Evolutionary conservation across 1,140 invertebrate genomes (phyloP), one percentile per base, ranked within the genome.

Genomic region (Sogatella furcifera): DNA sequence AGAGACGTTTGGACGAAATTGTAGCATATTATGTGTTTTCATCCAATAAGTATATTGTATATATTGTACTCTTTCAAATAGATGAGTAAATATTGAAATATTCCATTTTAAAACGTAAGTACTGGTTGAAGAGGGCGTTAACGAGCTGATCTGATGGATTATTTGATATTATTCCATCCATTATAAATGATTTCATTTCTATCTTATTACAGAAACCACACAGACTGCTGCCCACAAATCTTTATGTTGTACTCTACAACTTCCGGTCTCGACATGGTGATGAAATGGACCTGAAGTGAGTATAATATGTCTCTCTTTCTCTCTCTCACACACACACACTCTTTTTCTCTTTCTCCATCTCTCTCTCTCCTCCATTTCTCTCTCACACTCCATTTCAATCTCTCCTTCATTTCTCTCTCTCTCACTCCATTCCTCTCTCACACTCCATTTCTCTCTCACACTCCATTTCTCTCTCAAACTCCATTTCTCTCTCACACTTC

Each of bases 161-260:
- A n/a, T n/a, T n/a, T n/a, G n/a, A 31, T 31, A 31, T 5, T 31
- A 31, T 4, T 31, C 31, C 31, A 4, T 31, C 31, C 31, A 4
- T 31, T 4, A 31, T 31, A 31, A 31, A 31, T 31, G 31, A 5
- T 31, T 31, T 31, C 31, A 31, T 5, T 31, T 31, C n/a, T n/a
- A 31, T 31, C 19, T n/a, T 66, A 22, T 65, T 67, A 54, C 77
- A 90, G 86, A 92, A 91, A 75, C 84, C 87, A 38, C 87, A 91
- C 74, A 80, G 89, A 22, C 77, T 95, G 38, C 77, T 94, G 56
- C 90, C 91, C 8, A 93, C 91, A 17, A 95, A 95, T 71, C 78
- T 95, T 13, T 97, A 95, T 74, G 93, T 97, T 41, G 91, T 95
- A 22, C 78, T 97, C 13, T 97, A 97, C 77, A 95, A 96, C 73